A percentile compares a stretch with the other conserved stretches of the same genome.
Conservation (phyloP, 2,113 vertebrate species). For the Haplochromis burtoni region DNA sequence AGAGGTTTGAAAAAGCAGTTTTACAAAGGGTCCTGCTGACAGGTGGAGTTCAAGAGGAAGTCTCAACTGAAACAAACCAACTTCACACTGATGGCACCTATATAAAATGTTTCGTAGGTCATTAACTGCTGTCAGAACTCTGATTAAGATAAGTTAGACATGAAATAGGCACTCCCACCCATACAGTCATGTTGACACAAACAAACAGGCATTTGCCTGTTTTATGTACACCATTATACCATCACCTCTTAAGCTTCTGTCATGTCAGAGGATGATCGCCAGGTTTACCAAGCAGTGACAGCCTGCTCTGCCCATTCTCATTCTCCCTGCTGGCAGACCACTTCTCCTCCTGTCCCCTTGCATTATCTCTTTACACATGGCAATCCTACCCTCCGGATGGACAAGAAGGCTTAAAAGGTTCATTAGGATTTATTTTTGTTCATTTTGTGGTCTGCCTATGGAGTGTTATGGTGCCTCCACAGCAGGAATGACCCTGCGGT, state of each 20-base stretch:
- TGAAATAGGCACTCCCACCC: neutral
- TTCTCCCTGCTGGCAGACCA: conserved; percentile 48
- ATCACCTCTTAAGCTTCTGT: conserved; percentile 53
- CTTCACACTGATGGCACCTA: neutral
- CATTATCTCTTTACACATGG: conserved; percentile 53
- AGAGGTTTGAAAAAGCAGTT: neutral
- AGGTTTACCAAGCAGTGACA: conserved; percentile 46
- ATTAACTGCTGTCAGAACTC: neutral
- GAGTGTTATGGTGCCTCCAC: conserved; percentile 19
- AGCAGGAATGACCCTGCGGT: conserved; percentile 45
- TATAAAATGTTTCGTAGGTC: neutral
- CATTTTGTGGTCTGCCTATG: conserved; percentile 48
- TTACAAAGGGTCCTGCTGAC: neutral
- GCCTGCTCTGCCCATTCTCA: conserved; percentile 10
- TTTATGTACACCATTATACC: neutral
- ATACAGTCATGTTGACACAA: neutral
- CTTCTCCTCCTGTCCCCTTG: conserved; percentile 58
- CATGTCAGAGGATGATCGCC: conserved; percentile 44
- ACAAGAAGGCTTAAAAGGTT: conserved; percentile 61
- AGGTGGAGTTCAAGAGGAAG: neutral
- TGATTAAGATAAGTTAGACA: neutral
- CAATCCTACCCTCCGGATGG: conserved; percentile 22
- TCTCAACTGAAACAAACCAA: neutral
- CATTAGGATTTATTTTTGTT: conserved; percentile 71
- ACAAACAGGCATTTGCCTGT: neutral